Evolutionary conservation across 2,888 invertebrate species (phyloP).

Genomic region (Griposia aprilina): DNA sequence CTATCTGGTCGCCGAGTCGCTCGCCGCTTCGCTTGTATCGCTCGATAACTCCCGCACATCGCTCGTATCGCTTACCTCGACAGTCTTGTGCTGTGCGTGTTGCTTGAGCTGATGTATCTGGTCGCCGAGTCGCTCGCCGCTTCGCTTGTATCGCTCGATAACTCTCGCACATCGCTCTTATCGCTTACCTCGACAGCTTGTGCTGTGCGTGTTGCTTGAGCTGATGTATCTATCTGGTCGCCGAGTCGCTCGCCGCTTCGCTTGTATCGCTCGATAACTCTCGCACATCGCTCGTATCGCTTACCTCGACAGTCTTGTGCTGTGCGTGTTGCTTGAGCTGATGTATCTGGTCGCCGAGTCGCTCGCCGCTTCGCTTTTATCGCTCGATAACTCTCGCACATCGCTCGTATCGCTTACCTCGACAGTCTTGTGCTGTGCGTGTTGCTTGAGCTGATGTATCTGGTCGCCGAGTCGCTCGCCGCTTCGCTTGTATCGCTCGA

Average conservation of each 20-base stretch:
- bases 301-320: slow-evolving; percentile 61
- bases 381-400: slow-evolving; percentile 90
- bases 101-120: slow-evolving; percentile 70
- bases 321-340: slow-evolving; percentile 71
- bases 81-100: slow-evolving; percentile 69
- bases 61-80: slow-evolving; percentile 26
- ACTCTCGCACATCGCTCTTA: too few relatives aligned
- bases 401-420: slow-evolving; percentile 27
- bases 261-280: too few relatives aligned
- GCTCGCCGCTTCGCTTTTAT: slow-evolving; percentile 71
- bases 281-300: slow-evolving; percentile 67
- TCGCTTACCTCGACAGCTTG: too few relatives aligned
- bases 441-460: slow-evolving; percentile 69
- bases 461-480: slow-evolving; percentile 69
- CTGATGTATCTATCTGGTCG: too few relatives aligned
- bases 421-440: slow-evolving; percentile 67
- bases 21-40: too few relatives aligned
- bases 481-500: slow-evolving; percentile 77
- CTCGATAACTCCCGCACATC: too few relatives aligned
- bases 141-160: slow-evolving; percentile 85
- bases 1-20: slow-evolving; percentile 57
- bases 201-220: too few relatives aligned
- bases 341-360: slow-evolving; percentile 67
- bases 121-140: slow-evolving; percentile 65
- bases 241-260: too few relatives aligned